Evolutionary conservation across 2,888 invertebrate genomes (phyloP).

Genomic region (Coelopa pilipes): DNA sequence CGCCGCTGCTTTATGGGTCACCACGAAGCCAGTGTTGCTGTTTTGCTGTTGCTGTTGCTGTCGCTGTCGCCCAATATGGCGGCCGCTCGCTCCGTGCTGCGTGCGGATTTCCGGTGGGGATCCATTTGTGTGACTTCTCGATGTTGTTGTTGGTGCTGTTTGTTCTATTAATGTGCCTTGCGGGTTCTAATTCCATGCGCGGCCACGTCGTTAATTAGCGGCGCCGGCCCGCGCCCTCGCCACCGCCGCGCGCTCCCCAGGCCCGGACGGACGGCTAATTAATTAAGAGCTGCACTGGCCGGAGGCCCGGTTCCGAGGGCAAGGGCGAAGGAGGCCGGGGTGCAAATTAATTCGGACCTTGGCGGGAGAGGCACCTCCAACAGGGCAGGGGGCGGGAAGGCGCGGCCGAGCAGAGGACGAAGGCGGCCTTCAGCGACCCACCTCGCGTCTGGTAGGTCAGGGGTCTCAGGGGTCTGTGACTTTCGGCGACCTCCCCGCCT

Average conservation of each 20-base stretch:
- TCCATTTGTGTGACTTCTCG: slow-evolving; percentile 7
- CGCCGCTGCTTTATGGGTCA: slow-evolving; percentile 4
- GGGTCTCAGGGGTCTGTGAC: too few species aligned
- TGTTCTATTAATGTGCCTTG: not conserved
- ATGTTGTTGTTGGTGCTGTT: too few species aligned
- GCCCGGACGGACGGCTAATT: slow-evolving; percentile 5
- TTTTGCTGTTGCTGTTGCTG: not conserved
- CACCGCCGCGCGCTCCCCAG: too few species aligned
- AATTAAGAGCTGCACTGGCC: slow-evolving; percentile 16
- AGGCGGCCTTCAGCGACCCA: too few species aligned
- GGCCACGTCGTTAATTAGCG: slow-evolving; percentile 15
- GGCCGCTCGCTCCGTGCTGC: slow-evolving; percentile 2
- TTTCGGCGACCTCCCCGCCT: too few species aligned
- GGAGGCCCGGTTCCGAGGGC: not conserved
- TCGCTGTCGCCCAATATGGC: not conserved
- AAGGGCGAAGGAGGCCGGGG: too few species aligned
- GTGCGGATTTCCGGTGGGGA: slow-evolving; percentile 31
- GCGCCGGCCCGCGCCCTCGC: not conserved
- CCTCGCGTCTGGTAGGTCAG: too few species aligned
- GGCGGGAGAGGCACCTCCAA: too few species aligned
- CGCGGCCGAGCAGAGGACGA: too few species aligned
- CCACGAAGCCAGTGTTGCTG: not conserved
- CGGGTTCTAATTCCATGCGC: slow-evolving; percentile 14
- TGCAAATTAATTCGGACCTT: too few species aligned
- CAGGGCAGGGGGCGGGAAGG: too few species aligned